Percentiles rank a stretch among this genome's conserved stretches.
Conservation (phyloP, 2,888 invertebrate genomes). For the Microctonus hyperodae region DNA sequence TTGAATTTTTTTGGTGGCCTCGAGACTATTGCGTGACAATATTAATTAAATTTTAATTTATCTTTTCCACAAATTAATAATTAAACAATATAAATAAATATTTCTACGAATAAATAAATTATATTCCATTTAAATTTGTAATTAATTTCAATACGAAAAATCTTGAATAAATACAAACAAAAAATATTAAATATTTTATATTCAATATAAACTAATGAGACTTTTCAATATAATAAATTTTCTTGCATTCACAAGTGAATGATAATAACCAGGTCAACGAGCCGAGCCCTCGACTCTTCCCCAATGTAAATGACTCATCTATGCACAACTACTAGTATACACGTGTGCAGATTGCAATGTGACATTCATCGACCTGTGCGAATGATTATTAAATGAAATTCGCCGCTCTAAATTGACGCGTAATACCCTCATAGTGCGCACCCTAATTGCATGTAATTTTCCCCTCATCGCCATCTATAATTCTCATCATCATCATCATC, state of each 20-base stretch:
- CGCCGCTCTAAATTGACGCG: slow-evolving; percentile 24
- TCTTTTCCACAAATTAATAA: too few species aligned
- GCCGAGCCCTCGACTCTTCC: background rate
- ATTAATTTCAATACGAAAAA: too few species aligned
- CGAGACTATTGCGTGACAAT: too few species aligned
- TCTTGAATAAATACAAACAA: background rate
- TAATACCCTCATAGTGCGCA: slow-evolving; percentile 4
- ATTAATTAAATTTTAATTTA: too few species aligned
- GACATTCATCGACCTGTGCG: slow-evolving; percentile 32
- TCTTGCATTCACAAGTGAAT: slow-evolving; percentile 8
- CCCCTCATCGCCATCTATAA: too few species aligned
- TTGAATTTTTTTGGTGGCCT: too few species aligned
- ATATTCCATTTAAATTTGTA: too few species aligned
- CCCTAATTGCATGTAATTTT: slow-evolving; percentile 15
- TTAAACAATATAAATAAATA: too few species aligned
- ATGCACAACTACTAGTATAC: slow-evolving; percentile 15
- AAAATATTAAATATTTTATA: background rate
- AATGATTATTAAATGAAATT: slow-evolving; percentile 30
- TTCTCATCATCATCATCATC: slow-evolving; percentile 11
- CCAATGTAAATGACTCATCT: slow-evolving; percentile 11
- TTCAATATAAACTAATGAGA: background rate
- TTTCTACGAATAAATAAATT: too few species aligned
- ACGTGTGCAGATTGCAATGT: slow-evolving; percentile 29
- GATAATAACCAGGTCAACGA: slow-evolving; percentile 27
- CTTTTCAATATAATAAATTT: background rate